Base-by-base conservation (phyloP, 64 coral and sea anemone species). In the Pocillopora verrucosa region DNA sequence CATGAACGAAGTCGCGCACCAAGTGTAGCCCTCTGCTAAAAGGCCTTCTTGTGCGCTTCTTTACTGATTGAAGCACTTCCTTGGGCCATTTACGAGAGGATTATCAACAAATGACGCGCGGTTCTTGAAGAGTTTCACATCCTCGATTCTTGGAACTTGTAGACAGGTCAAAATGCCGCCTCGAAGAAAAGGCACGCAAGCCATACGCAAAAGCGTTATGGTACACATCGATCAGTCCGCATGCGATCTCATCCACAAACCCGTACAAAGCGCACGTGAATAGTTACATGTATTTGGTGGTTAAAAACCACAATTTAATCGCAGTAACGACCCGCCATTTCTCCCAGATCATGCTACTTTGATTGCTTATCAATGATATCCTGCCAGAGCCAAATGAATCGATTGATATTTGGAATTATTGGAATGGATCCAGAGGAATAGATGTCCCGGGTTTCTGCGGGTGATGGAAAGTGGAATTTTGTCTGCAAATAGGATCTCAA, bases 321-420 rank as follows among this genome's bases (percentile, higher is more conserved):
- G 61, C 37, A n/a, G 34, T 3, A 83, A 37, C 7, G 58, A 61
- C 15, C 10, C 79, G 16, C 77, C 79, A 62, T 34, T 81, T 58
- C 61, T 17, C 36, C 41, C 17, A 35, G 22, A 45, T 63, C 34
- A 45, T 68, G 80, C 34, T 36, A 45, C 4, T 85, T 85, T 57
- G 20, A 24, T 72, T 72, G 51, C 65, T n/a, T 6, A 72, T 85
- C 65, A 58, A 85, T 85, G 36, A 85, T 85, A 72, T 65, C 34
- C n/a, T 6, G 35, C 20, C 22, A 38, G 30, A 38, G 36, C 64
- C 19, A 5, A 37, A 72, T 57, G 20, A 67, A 22, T 41, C 36
- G 34, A 15, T 37, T 36, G 59, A 36, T 17, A 10, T 81, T 15
- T 36, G 35, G 62, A 85, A 85, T 15, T 83, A 6, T 85, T 56